A percentile compares a stretch with the other conserved stretches of the same genome.
phyloP scores from a whole-genome alignment of 1,140 invertebrate species.

The Bombus pascuorum region DNA sequence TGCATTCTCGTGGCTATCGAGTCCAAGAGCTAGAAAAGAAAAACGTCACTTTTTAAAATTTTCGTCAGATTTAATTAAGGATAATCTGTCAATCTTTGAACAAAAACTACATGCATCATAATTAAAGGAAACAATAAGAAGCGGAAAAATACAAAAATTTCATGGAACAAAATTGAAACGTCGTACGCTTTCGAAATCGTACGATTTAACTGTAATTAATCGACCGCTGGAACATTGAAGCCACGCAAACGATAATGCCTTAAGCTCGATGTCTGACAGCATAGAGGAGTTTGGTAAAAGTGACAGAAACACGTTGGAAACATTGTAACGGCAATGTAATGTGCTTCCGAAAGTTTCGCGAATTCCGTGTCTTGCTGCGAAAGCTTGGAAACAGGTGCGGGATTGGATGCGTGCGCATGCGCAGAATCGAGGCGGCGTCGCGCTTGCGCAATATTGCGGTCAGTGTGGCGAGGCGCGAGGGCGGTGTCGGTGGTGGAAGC shows the following conservation, averaged over 20 bases:
- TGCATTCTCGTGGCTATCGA: slow-evolving; percentile 16
- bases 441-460: slow-evolving; percentile 65
- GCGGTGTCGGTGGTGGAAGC: slow-evolving; percentile 73
- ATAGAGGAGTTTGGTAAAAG: background rate
- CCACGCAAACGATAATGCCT: background rate
- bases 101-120: background rate
- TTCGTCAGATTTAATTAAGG: slow-evolving; percentile 31
- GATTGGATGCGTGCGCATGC: slow-evolving; percentile 39
- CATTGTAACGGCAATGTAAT: slow-evolving; percentile 15
- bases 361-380: slow-evolving; percentile 51
- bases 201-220: slow-evolving; percentile 1
- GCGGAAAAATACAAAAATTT: background rate
- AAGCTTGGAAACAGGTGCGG: slow-evolving; percentile 26
- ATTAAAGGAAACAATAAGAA: background rate
- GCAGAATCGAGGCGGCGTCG: slow-evolving; percentile 57
- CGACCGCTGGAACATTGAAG: background rate
- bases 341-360: slow-evolving; percentile 44
- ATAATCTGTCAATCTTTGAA: background rate
- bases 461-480: slow-evolving; percentile 65
- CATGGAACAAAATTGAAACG: background rate
- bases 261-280: background rate
- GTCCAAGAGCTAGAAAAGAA: background rate
- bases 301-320: slow-evolving; percentile 35
- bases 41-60: slow-evolving; percentile 1
- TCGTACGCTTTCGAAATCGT: background rate